Base-by-base conservation (phyloP, 2,888 invertebrate species). In the Parnassius smintheus region DNA sequence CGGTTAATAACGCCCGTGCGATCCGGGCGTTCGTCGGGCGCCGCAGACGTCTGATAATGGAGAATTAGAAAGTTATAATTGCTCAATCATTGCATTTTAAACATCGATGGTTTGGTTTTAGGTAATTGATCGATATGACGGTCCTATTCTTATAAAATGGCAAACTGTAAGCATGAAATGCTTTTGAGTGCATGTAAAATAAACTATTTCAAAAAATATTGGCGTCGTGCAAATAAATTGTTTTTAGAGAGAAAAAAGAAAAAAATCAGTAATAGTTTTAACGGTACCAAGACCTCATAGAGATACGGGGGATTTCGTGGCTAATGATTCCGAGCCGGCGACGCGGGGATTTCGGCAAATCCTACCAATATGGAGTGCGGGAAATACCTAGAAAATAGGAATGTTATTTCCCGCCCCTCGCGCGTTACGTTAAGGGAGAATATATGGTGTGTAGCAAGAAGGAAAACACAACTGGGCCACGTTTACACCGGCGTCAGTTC, bases 301-400 rank as follows among this genome's bases (percentile, higher is more conserved):
- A 79, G 77, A 80, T 80, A 77, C 76, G 78, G 80, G 81, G 85
- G 85, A 84, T 86, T 81, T 80, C 69, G 77, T 71, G 82, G 82
- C 87, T 89, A 90, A 90, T 89, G 87, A 88, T 89, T 86, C 70
- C 73, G 80, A 72, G 75, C 75, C 70, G 75, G 72, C 68, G 70
- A 63, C 67, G 75, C 74, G 70, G 72, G 73, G 74, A 81, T 77
- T 79, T 76, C 76, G 72, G 79, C 85, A 89, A 91, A 90, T 88
- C 91, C 90, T 75, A 76, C 86, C 88, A 86, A 88, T 88, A 90
- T 85, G 85, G 86, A 85, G 85, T 80, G 83, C 81, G 85, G 85
- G 81, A 87, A 87, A 87, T 88, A 88, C 88, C 87, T 88, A 87
- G 86, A 83, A 91, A 88, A 89, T 87, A 78, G 81, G 82, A 81